Evolutionary conservation across 2,797 vertebrate species (phyloP), one percentile per base, ranked within the genome.

Genomic region (Ptychobarbus kaznakovi): DNA sequence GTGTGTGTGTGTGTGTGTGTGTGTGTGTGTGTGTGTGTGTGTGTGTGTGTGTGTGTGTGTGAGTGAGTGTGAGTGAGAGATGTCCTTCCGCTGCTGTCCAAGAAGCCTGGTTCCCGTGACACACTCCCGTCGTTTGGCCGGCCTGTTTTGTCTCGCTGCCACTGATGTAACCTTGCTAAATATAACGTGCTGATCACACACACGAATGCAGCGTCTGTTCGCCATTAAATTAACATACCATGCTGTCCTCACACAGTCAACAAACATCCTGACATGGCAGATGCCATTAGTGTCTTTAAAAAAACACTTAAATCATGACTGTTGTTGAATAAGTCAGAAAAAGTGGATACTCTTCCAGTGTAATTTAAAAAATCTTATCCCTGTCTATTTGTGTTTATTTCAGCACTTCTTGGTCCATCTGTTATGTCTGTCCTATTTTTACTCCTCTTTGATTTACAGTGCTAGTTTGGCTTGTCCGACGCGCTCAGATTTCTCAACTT

Each of bases 131-230:
- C 80, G 86, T 89, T 90, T 88, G 86, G 89, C 6, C n/a, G 85
- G 90, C 87, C 90, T 90, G 90, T 92, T 91, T 86, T 92, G 90
- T 89, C 88, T 90, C 73, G 73, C 80, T 85, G 88, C 89, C 89
- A 89, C 93, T 93, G 92, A 94, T 92, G 83, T 89, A 85, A 90
- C 84, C 38, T 89, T 90, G 93, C 93, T 93, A 94, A 95, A 93
- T 92, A 93, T 95, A 94, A 87, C 80, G 12, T 75, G 78, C 72
- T 86, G 74, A 88, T 81, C 79, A 79, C 82, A 76, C 82, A 76
- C 90, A 82, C 87, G 87, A 87, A 88, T 66, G 56, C 58, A 84
- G 87, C 85, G 88, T 90, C 89, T 92, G 88, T 90, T 90, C 93
- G 91, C 90, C 90, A 20, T 89, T 89, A 90, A 90, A 89, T 90